Percentiles rank a stretch among this genome's conserved stretches.
Evolutionary conservation across 2,113 vertebrate genomes (phyloP).

Genomic region (Hemicordylus capensis): DNA sequence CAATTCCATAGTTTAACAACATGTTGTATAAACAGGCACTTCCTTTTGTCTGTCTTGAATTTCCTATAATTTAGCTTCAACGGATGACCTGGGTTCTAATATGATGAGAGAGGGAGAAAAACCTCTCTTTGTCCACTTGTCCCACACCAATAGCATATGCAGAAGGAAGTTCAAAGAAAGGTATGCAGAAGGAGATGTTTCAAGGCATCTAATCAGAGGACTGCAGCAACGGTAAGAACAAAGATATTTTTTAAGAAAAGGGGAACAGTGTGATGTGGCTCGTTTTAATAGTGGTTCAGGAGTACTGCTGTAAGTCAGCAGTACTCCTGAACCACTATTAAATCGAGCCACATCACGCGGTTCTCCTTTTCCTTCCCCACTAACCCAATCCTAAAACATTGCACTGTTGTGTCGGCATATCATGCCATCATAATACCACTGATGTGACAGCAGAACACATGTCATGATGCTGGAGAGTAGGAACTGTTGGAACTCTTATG

Average conservation of each 20-base stretch:
- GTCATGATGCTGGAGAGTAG: neutral
- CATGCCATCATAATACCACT: neutral
- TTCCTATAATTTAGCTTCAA: no score
- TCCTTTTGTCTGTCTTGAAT: no score
- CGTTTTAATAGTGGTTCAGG: neutral
- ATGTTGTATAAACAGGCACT: no score
- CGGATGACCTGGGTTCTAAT: no score
- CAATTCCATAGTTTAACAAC: no score
- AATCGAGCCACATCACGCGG: neutral
- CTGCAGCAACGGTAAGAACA: neutral
- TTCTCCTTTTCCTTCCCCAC: no score
- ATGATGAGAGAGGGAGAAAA: no score
- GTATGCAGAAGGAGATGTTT: neutral
- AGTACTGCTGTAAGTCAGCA: no score
- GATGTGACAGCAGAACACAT: neutral
- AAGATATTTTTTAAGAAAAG: neutral
- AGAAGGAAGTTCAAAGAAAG: neutral
- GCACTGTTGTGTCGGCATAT: neutral
- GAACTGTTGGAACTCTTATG: neutral
- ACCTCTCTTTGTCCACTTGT: no score
- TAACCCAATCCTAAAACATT: no score
- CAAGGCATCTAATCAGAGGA: neutral
- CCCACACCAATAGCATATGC: no score
- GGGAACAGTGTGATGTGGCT: neutral
- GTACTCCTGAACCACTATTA: neutral